Conservation (phyloP, 1,140 invertebrate genomes). For the Notospermus geniculatus region DNA sequence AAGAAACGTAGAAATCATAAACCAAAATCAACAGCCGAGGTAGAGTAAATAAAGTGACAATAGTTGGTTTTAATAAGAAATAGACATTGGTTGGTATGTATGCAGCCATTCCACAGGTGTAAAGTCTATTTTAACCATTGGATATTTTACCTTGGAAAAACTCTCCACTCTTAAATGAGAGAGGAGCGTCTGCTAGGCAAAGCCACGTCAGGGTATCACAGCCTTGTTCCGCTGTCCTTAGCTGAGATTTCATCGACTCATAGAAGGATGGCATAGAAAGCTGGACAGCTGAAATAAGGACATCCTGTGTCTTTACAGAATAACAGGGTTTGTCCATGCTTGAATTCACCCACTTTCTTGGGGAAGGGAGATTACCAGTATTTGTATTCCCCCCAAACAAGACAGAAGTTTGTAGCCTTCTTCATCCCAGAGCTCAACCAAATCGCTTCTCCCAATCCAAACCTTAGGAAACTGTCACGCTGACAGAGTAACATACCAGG, state of each 20-base stretch:
- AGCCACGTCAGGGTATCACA: slow-evolving; percentile 61
- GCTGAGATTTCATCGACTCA: slow-evolving; percentile 55
- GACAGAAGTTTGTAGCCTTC: background rate
- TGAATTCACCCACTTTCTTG: too few species aligned
- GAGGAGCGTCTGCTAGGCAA: slow-evolving; percentile 38
- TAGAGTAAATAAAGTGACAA: slow-evolving; percentile 6
- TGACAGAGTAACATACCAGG: slow-evolving; percentile 35
- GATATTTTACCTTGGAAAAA: slow-evolving; percentile 57
- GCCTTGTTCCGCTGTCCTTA: slow-evolving; percentile 57
- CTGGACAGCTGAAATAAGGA: slow-evolving; percentile 45
- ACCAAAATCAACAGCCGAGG: background rate
- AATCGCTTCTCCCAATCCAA: too few species aligned
- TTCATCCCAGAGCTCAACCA: too few species aligned
- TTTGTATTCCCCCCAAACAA: too few species aligned
- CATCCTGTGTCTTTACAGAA: too few species aligned
- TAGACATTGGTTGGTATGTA: background rate
- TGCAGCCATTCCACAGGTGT: background rate
- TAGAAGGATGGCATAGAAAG: slow-evolving; percentile 59
- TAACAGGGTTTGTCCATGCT: too few species aligned
- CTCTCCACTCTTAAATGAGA: slow-evolving; percentile 46
- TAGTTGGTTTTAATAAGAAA: background rate
- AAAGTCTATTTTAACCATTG: background rate
- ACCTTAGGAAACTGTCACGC: too few species aligned
- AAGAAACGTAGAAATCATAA: background rate
- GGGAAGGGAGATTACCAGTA: too few species aligned